Evolutionary conservation across 2,797 vertebrate genomes (phyloP).

Genomic region (Phoebastria nigripes): DNA sequence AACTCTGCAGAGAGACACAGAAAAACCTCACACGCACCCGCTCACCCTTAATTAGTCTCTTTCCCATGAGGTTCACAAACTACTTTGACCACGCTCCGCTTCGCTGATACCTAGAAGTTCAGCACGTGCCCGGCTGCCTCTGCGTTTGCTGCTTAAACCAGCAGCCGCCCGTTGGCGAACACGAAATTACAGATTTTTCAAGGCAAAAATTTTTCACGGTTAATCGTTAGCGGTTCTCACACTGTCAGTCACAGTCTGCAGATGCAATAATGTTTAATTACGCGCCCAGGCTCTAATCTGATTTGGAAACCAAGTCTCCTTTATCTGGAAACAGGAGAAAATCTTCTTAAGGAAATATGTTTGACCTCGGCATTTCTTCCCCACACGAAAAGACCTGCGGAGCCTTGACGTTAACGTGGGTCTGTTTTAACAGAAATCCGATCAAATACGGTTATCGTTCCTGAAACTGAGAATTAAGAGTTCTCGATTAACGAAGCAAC

Average conservation of each 20-base stretch:
- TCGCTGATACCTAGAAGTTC: neutral
- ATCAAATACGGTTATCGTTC: rapidly evolving
- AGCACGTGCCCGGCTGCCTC: rapidly evolving
- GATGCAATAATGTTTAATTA: neutral
- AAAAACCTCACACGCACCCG: rapidly evolving
- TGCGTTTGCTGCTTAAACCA: rapidly evolving
- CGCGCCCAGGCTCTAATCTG: neutral
- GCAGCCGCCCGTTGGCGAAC: rapidly evolving
- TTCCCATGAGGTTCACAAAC: neutral
- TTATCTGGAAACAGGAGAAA: neutral
- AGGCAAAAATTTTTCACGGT: rapidly evolving
- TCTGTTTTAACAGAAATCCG: rapidly evolving
- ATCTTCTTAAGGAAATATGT: neutral
- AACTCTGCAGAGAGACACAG: rapidly evolving
- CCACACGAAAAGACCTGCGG: neutral
- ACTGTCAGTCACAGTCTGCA: rapidly evolving
- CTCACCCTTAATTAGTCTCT: neutral
- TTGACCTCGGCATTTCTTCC: neutral
- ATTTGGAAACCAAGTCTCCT: neutral
- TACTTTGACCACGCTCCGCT: rapidly evolving
- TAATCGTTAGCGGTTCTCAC: rapidly evolving
- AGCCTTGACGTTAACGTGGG: rapidly evolving
- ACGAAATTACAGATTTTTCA: rapidly evolving
- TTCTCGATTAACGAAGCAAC: neutral
- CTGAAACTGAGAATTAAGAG: rapidly evolving